Conservation (phyloP, 2,797 vertebrate species). For the Paramormyrops hopkinsi region DNA sequence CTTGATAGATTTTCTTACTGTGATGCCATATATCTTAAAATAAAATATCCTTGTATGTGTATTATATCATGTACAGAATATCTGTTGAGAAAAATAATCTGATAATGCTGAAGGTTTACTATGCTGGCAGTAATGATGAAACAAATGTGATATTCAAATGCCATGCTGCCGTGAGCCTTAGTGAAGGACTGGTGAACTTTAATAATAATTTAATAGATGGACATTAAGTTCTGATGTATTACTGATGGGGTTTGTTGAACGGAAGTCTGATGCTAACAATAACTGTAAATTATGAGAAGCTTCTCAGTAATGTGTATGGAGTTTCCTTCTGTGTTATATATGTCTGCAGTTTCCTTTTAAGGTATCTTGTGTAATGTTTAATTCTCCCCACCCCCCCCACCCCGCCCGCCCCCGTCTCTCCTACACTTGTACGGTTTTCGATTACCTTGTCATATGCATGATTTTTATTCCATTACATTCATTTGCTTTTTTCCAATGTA, state of each 20-base stretch:
- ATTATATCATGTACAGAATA: neutral
- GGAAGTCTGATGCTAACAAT: constrained; percentile 3
- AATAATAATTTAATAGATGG: neutral
- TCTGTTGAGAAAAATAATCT: neutral
- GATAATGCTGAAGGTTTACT: neutral
- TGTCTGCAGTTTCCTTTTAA: neutral
- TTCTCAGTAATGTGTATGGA: neutral
- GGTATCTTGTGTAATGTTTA: neutral
- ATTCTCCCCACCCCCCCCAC: neutral
- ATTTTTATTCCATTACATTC: neutral
- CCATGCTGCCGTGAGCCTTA: neutral
- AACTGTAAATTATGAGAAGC: neutral
- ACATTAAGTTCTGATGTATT: neutral
- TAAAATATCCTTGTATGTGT: neutral
- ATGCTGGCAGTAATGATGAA: neutral
- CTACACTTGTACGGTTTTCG: neutral
- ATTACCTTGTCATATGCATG: neutral
- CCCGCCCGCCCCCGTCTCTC: neutral
- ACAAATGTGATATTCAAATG: neutral
- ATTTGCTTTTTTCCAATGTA: neutral
- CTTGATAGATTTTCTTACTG: neutral
- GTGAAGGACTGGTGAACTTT: neutral
- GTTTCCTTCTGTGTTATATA: neutral
- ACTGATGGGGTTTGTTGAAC: neutral
- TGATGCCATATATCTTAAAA: neutral